Percentiles rank a stretch among this genome's conserved stretches.
These are phyloP conservation scores for Lytechinus pictus DNA, from an alignment of 35 echinoderm and acorn worm species.

Conservation along the genomic window DNA sequence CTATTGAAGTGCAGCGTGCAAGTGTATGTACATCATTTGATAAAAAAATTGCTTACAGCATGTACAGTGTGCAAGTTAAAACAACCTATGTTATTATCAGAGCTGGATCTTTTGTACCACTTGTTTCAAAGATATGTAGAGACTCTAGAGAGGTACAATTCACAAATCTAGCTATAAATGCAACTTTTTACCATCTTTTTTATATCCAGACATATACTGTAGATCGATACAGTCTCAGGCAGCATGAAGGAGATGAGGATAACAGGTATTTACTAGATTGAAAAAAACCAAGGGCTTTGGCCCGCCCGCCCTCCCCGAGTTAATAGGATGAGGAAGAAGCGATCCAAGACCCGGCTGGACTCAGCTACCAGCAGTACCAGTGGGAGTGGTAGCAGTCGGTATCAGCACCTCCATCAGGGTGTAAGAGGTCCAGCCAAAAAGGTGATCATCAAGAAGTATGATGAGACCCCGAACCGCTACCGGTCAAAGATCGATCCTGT, in stretches of 20 bases:
- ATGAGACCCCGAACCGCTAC: conserved; percentile 77
- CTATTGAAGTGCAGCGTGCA: too few species aligned
- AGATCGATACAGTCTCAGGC: not conserved
- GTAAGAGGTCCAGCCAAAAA: conserved; percentile 21
- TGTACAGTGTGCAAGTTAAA: too few species aligned
- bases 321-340: not conserved
- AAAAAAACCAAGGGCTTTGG: not conserved
- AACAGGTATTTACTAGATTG: not conserved
- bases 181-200: not conserved
- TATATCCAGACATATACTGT: not conserved
- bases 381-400: not conserved
- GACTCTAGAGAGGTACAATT: not conserved
- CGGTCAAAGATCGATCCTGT: conserved; percentile 81
- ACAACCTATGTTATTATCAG: too few species aligned
- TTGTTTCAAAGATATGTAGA: too few species aligned
- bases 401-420: not conserved
- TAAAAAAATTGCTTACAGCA: too few species aligned
- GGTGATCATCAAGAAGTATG: conserved; percentile 69
- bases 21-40: too few species aligned
- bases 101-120: too few species aligned
- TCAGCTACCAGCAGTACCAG: not conserved
- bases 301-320: too few species aligned
- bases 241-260: not conserved
- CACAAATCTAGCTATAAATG: not conserved
- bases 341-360: not conserved